These are phyloP conservation scores for Zele albiditarsus DNA, from an alignment of 2,888 invertebrate genomes.

Conservation along the genomic window DNA sequence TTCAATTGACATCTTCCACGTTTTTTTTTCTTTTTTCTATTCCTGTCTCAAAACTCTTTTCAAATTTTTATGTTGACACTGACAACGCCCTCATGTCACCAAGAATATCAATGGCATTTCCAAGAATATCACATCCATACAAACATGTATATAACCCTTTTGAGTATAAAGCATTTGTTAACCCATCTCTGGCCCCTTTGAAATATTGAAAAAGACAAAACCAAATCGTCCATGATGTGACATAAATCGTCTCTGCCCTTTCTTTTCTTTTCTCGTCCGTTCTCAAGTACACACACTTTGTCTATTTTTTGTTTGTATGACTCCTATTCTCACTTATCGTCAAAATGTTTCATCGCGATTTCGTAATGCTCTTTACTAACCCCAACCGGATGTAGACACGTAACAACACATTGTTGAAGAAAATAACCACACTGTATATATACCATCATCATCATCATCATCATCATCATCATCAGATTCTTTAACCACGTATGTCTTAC, in stretches of 20 bases:
- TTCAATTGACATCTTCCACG: neutral
- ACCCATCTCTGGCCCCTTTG: neutral
- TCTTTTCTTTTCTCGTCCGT: neutral
- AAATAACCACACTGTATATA: too few relatives aligned
- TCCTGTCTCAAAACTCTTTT: neutral
- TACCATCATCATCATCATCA: too few relatives aligned
- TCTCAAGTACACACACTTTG: neutral
- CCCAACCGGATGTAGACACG: constrained; percentile 42
- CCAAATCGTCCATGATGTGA: neutral
- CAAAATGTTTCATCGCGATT: constrained; percentile 29
- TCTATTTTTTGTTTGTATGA: constrained; percentile 22
- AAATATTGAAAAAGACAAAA: neutral
- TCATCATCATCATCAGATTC: neutral
- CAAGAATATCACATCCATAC: constrained; percentile 34
- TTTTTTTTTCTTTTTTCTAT: neutral
- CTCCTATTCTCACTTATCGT: constrained; percentile 3
- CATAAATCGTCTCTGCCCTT: neutral
- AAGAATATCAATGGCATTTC: constrained; percentile 41
- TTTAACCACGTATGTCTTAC: neutral
- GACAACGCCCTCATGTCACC: constrained; percentile 25
- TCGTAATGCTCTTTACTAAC: constrained; percentile 37
- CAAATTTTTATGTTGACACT: constrained; percentile 23
- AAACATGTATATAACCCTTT: constrained; percentile 20
- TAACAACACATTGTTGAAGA: constrained; percentile 19
- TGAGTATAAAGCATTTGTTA: neutral